These are phyloP conservation scores for Liodrosophila aerea DNA, from an alignment of 2,888 invertebrate genomes.

Conservation along the genomic window DNA sequence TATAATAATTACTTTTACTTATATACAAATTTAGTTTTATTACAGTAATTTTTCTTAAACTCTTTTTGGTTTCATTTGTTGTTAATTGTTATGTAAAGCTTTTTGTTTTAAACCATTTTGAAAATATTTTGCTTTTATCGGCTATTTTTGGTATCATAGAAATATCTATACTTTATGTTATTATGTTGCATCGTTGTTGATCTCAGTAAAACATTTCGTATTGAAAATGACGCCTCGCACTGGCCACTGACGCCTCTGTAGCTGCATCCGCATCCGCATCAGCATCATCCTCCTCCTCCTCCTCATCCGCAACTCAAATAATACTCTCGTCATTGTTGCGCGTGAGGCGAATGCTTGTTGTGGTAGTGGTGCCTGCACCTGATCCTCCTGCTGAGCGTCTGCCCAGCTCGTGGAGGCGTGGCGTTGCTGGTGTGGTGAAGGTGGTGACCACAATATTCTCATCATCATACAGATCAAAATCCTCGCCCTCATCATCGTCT, in stretches of 20 bases:
- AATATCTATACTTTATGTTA: background rate
- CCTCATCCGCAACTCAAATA: conserved; percentile 80
- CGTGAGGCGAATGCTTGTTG: conserved; percentile 75
- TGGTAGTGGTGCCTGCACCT: conserved; percentile 36
- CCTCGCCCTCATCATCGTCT: conserved; percentile 81
- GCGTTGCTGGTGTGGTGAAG: conserved; percentile 62
- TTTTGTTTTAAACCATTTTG: conserved; percentile 53
- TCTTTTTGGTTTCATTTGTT: conserved; percentile 15
- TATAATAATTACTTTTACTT: conserved; percentile 19
- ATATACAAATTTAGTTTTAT: conserved; percentile 46
- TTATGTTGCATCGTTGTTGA: conserved; percentile 32
- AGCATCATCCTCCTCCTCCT: conserved; percentile 30
- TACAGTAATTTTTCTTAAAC: no score
- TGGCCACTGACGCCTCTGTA: no score
- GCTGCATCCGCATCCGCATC: conserved; percentile 29
- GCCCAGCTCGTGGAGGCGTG: conserved; percentile 39
- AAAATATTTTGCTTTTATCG: conserved; percentile 33
- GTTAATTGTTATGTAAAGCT: conserved; percentile 58
- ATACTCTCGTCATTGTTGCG: conserved; percentile 81
- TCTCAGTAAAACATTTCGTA: conserved; percentile 77
- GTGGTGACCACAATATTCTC: conserved; percentile 82
- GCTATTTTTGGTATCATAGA: conserved; percentile 8
- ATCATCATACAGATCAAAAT: conserved; percentile 82
- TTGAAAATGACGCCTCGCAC: conserved; percentile 46
- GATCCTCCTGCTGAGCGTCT: conserved; percentile 29